Percentiles rank a stretch among this genome's conserved stretches.
Evolutionary conservation across 2,113 vertebrate genomes (phyloP).

Genomic region (Anoplopoma fimbria): DNA sequence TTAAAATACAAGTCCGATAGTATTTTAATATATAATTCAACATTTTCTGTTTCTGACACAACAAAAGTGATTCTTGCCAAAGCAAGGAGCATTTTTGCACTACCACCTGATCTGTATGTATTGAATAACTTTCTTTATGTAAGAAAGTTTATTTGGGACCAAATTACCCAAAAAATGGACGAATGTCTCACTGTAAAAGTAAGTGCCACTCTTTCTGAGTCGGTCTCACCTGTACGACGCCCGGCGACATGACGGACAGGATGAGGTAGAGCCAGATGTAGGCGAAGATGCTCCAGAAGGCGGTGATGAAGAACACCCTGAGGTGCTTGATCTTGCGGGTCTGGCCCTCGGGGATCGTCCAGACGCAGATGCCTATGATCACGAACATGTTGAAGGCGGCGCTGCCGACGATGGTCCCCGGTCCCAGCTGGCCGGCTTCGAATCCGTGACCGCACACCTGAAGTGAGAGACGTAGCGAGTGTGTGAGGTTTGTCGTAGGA

Average conservation of each 20-base stretch:
- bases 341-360: constrained; percentile 90
- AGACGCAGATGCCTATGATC: constrained; percentile 94
- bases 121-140: neutral
- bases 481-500: no score
- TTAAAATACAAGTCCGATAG: neutral
- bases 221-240: constrained; percentile 86
- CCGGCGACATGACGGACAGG: constrained; percentile 91
- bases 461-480: no score
- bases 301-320: constrained; percentile 96
- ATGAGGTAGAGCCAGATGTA: constrained; percentile 98
- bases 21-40: no score
- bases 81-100: neutral
- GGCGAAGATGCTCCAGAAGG: constrained; percentile 98
- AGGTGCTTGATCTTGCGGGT: constrained; percentile 94
- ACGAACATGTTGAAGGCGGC: constrained; percentile 99
- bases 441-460: constrained; percentile 94
- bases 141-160: neutral
- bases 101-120: neutral
- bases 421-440: constrained; percentile 90
- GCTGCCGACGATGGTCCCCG: constrained; percentile 95
- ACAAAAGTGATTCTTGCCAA: neutral
- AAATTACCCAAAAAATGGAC: neutral
- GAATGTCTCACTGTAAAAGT: no score
- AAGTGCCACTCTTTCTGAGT: neutral
- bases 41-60: neutral